phyloP scores from a whole-genome alignment of 1,140 invertebrate species.

The Acromyrmex charruanus region DNA sequence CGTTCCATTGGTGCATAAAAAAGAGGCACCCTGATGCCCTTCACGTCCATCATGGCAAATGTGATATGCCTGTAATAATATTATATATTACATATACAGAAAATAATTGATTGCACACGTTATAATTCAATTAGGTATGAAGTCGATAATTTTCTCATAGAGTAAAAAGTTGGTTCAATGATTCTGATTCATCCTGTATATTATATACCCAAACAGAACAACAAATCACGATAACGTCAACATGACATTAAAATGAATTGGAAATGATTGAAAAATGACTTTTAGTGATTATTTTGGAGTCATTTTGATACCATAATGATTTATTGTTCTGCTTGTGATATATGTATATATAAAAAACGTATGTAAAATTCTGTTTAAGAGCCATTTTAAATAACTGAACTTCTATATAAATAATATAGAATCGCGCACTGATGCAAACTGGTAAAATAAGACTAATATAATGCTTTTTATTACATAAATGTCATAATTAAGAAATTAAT shows the following conservation, averaged over 20 bases:
- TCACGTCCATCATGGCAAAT: constrained; percentile 94
- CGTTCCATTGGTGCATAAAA: constrained; percentile 95
- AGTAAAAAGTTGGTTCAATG: too few species aligned
- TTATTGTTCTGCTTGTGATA: too few species aligned
- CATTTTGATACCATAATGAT: too few species aligned
- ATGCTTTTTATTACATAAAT: constrained; percentile 28
- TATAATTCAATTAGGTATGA: too few species aligned
- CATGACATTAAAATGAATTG: too few species aligned
- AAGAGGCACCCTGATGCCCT: constrained; percentile 92
- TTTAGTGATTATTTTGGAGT: too few species aligned
- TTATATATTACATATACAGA: neutral
- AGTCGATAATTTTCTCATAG: too few species aligned
- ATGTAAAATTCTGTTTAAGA: neutral
- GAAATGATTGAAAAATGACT: too few species aligned
- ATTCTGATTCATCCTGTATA: too few species aligned
- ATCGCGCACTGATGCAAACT: neutral
- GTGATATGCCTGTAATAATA: constrained; percentile 90
- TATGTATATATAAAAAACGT: neutral
- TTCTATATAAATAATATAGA: neutral
- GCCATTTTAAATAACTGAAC: neutral
- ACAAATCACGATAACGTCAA: too few species aligned
- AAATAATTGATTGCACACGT: too few species aligned
- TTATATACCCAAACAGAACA: too few species aligned
- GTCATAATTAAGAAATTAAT: constrained; percentile 29
- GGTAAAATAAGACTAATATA: constrained; percentile 25